Evolutionary conservation across 2,888 invertebrate genomes (phyloP), one percentile per base, ranked within the genome.

Genomic region (Sphaeridia pumilis): DNA sequence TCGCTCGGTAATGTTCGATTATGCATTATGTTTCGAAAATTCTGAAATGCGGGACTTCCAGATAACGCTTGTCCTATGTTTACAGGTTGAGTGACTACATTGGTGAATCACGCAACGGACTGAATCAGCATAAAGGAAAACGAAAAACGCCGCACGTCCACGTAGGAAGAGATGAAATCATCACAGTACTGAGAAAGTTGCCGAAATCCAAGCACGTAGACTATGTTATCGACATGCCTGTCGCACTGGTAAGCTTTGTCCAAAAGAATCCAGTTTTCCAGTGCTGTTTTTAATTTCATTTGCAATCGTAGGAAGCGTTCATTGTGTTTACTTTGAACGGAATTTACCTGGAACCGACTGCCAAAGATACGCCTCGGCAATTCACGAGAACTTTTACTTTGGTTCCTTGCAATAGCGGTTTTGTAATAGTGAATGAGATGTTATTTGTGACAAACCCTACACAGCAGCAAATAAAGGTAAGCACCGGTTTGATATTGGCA

Each of bases 141-240:
- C 76, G 78, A 24, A 76, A 84, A 56, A 70, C 75, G 25, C 81
- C 82, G 58, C 71, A 83, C 50, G 68, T 93, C 35, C 83, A 82
- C 65, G 77, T 76, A 46, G 92, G 92, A 4, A 79, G 80, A 49
- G 68, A 87, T 44, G 79, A 82, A 54, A 82, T 95, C 3, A 84
- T 93, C 0, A 82, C 87, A 0, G 83, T 82, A 66, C 72, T 97
- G 31, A 81, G 83, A 2, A 82, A 84, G 64, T 75, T 94, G 71
- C 94, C 95, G 0, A 79, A 78, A 63, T 88, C 92, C 0, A 78
- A 79, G 46, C 95, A 97, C 68, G 88, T 92, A 70, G 87, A 89
- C 17, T 92, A 94, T 66, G 80, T 85, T 1, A 86, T 94, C 25
- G 97, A 97, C 72, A 76, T 94, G 52, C 79, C 81, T 25, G 73